Percentiles rank a stretch among this genome's conserved stretches.
These are phyloP conservation scores for Laothoe populi DNA, from an alignment of 2,888 invertebrate genomes.

Conservation along the genomic window DNA sequence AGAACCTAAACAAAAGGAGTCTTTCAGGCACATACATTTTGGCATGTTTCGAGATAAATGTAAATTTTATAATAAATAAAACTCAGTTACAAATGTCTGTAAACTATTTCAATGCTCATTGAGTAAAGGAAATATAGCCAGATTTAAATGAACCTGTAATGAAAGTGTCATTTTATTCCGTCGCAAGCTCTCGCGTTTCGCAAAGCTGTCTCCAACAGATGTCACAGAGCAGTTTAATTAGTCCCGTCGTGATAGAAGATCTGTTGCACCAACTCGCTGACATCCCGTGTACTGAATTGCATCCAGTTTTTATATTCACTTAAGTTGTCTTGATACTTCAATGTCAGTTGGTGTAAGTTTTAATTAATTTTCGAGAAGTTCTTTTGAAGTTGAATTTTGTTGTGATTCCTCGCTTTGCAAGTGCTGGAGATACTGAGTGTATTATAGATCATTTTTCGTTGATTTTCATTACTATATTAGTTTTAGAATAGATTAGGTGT, in stretches of 20 bases:
- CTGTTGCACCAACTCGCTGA: constrained; percentile 27
- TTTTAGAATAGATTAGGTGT: too few species aligned
- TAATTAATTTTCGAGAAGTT: constrained; percentile 1
- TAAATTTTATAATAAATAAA: too few species aligned
- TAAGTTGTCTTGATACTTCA: constrained; percentile 5
- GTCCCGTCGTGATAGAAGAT: constrained; percentile 37
- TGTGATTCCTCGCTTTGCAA: too few species aligned
- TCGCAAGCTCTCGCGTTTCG: constrained; percentile 1
- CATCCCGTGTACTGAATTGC: constrained; percentile 20
- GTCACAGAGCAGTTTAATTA: constrained; percentile 57
- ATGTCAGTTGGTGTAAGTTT: constrained; percentile 6
- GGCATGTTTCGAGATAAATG: too few species aligned
- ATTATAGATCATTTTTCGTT: too few species aligned
- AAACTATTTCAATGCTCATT: too few species aligned
- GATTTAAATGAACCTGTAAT: background rate
- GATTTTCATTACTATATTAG: too few species aligned
- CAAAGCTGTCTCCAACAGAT: constrained; percentile 45
- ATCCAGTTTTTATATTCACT: constrained; percentile 25
- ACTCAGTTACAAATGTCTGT: too few species aligned
- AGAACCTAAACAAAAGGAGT: too few species aligned
- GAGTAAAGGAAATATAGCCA: too few species aligned
- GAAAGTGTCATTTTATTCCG: background rate
- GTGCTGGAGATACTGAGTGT: too few species aligned
- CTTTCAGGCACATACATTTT: too few species aligned
- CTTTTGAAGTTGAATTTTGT: background rate